A percentile compares a stretch with the other conserved stretches of the same genome.
Conservation (phyloP, 2,113 vertebrate species). For the Cyphomyrus discorhynchus region DNA sequence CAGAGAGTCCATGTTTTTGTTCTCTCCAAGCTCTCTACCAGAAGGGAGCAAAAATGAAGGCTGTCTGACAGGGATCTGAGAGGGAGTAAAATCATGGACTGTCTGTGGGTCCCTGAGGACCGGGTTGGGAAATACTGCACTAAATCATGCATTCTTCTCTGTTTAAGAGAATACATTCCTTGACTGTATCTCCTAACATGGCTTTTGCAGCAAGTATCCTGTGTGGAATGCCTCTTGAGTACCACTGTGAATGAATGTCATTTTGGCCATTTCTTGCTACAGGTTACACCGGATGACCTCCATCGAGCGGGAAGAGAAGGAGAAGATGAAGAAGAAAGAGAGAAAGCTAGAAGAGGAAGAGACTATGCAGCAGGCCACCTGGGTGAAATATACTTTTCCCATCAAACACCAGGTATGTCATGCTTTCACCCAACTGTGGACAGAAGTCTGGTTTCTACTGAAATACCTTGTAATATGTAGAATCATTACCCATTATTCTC, state of each 20-base stretch:
- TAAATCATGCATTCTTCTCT: background rate
- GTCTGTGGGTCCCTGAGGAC: background rate
- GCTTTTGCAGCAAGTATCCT: background rate
- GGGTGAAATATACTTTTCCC: constrained; percentile 95
- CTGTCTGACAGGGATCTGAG: background rate
- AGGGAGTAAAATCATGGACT: background rate
- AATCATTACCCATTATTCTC: background rate
- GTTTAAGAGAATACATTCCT: background rate
- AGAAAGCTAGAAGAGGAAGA: constrained; percentile 92
- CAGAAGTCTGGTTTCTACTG: background rate
- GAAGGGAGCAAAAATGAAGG: background rate
- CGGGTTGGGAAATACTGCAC: background rate
- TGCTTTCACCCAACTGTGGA: background rate
- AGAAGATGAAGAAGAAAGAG: constrained; percentile 92
- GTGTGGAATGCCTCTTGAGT: background rate
- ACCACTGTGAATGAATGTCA: background rate
- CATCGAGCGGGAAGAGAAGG: constrained; percentile 91
- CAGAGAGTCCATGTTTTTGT: background rate
- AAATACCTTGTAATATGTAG: background rate
- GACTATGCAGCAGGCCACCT: constrained; percentile 90
- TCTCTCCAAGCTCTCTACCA: background rate
- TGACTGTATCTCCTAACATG: background rate
- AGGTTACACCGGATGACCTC: constrained; percentile 93
- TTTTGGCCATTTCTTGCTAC: constrained; percentile 36
- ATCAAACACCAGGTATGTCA: constrained; percentile 83